Evolutionary conservation across 2,797 vertebrate genomes (phyloP), one percentile per base, ranked within the genome.

Genomic region (Peromyscus eremicus): DNA sequence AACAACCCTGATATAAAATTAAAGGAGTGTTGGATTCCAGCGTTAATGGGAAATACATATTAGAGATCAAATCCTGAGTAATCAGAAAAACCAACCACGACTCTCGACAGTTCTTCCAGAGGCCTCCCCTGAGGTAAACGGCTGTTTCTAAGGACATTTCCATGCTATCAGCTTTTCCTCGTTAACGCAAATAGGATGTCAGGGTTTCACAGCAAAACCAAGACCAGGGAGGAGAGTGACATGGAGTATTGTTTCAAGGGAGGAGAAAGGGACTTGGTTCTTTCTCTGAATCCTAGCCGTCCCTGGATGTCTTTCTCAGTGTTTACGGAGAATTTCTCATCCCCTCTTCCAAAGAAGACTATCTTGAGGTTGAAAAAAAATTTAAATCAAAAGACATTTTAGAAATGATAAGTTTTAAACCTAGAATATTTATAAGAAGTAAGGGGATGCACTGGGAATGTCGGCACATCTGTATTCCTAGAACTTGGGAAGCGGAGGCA

Each of bases 61-160:
- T 97, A 98, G 97, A 98, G 98, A 97, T 98, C 98, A 97, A 98
- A 62, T 32, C 55, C 16, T 60, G 93, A 91, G 95, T 95, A 98
- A 97, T 98, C 97, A 98, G 95, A 97, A 98, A 98, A 98, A 98
- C 95, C 98, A 98, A 98, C 98, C 97, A 91, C 91, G 96, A 88
- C 92, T 57, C 97, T 52, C 27, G 14, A 82, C 92, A 95, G 97
- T 97, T 96, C 96, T 98, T 97, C 89, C 68, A 3, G 29, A 85
- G 87, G 91, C 92, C 80, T 97, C 95, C 92, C 89, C 66, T 49
- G 94, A 85, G 96, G 94, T 71, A 98, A 98, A 98, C 98, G 96
- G 92, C 96, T 94, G 40, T 95, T 98, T 97, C 97, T 91, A 93
- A 96, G 95, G 97, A 97, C 98, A 98, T 95, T 94, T 96, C 94